Evolutionary conservation across 2,113 vertebrate genomes (phyloP).

Genomic region (Ahaetulla prasina): DNA sequence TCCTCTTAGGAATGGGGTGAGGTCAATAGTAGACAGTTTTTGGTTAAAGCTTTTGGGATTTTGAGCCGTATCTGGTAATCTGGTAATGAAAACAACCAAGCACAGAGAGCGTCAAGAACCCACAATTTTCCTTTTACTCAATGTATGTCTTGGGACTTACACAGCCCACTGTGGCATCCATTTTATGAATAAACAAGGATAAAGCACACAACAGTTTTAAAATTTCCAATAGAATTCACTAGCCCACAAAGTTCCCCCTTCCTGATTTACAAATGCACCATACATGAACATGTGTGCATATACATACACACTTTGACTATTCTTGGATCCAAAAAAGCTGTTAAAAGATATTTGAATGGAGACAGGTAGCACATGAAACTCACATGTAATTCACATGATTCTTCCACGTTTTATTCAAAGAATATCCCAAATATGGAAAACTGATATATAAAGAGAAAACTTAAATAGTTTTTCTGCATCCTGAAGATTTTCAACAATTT

Average conservation of each 20-base stretch:
- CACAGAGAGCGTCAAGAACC: not conserved
- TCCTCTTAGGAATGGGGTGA: too few relatives aligned
- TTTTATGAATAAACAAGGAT: not conserved
- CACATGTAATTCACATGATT: not conserved
- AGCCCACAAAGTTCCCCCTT: not conserved
- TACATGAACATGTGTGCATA: not conserved
- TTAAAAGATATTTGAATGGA: not conserved
- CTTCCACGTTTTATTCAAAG: not conserved
- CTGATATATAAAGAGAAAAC: not conserved
- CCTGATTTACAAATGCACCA: not conserved
- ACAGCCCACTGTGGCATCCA: not conserved
- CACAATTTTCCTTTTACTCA: not conserved
- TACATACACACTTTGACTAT: not conserved
- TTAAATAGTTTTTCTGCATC: not conserved
- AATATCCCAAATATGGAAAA: not conserved
- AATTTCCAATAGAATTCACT: not conserved
- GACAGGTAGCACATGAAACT: not conserved
- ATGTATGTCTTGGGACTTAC: not conserved
- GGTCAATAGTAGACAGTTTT: too few relatives aligned
- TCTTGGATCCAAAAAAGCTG: not conserved
- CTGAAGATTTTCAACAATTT: not conserved
- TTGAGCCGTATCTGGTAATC: too few relatives aligned
- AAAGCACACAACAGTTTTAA: not conserved
- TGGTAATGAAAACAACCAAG: not conserved
- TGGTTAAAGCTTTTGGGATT: too few relatives aligned